These are phyloP conservation scores for Bubo bubo DNA, from an alignment of 2,113 vertebrate species.

Conservation along the genomic window DNA sequence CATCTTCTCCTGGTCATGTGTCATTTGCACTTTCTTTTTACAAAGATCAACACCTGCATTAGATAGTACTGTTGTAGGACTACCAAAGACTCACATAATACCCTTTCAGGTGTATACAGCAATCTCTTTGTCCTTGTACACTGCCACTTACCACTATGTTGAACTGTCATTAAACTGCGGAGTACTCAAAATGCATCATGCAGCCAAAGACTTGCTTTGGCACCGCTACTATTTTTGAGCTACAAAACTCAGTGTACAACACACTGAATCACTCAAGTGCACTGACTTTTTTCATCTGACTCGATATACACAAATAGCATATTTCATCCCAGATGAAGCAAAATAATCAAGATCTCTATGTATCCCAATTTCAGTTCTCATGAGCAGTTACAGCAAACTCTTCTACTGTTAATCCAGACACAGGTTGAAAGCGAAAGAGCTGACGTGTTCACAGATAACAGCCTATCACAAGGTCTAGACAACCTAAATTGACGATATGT, in stretches of 20 bases:
- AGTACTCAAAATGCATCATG: not conserved
- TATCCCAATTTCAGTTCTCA: not conserved
- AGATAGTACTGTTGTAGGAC: not conserved
- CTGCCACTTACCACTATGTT: not conserved
- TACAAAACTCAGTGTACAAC: not conserved
- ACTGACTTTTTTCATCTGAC: not conserved
- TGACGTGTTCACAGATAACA: not conserved
- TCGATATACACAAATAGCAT: not conserved
- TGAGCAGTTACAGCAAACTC: not conserved
- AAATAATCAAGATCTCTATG: not conserved
- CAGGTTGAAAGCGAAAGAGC: not conserved
- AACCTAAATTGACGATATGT: not conserved
- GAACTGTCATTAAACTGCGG: not conserved
- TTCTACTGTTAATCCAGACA: not conserved
- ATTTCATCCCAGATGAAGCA: not conserved
- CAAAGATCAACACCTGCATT: not conserved
- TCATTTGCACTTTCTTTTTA: not conserved
- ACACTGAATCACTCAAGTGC: not conserved
- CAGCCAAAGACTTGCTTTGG: not conserved
- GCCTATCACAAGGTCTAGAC: not conserved
- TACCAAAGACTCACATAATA: not conserved
- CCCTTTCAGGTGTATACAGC: not conserved
- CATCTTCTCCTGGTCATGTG: not conserved
- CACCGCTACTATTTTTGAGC: not conserved
- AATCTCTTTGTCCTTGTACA: not conserved